These are phyloP conservation scores for Pandemis cinnamomeana DNA, from an alignment of 2,888 invertebrate species.

Conservation along the genomic window DNA sequence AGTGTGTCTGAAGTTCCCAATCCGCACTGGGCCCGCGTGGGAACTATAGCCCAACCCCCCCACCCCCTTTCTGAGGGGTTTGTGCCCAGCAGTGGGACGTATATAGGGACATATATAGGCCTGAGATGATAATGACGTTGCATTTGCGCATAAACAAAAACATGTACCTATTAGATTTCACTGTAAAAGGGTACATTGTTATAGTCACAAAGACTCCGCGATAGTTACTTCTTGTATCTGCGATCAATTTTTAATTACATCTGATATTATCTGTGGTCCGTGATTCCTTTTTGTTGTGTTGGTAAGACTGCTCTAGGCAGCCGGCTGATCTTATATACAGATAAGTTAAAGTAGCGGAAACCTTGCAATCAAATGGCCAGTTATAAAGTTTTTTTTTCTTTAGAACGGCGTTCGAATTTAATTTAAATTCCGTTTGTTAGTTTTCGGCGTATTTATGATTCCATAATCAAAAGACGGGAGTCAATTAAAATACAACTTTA, in stretches of 20 bases:
- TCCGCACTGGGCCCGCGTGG: no score
- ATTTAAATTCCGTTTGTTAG: not conserved
- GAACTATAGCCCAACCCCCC: no score
- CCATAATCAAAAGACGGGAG: not conserved
- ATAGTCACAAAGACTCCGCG: constrained; percentile 1
- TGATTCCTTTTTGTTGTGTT: constrained; percentile 30
- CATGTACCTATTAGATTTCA: not conserved
- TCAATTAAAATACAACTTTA: not conserved
- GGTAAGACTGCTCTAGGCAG: constrained; percentile 14
- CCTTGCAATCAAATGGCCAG: constrained; percentile 22
- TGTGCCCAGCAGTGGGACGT: no score
- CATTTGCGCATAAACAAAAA: no score
- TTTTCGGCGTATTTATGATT: not conserved
- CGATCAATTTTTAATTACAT: constrained; percentile 33
- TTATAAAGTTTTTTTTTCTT: constrained; percentile 9
- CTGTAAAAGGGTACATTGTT: constrained; percentile 10
- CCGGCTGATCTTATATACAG: constrained; percentile 20
- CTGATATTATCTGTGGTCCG: constrained; percentile 27
- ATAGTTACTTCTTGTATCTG: not conserved
- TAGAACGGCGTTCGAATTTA: not conserved
- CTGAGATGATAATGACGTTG: no score
- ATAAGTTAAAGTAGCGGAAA: constrained; percentile 31
- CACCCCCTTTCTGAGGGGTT: no score
- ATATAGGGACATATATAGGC: no score
- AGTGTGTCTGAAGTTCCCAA: no score